These are phyloP conservation scores for Actias luna DNA, from an alignment of 2,888 invertebrate species.

Conservation along the genomic window DNA sequence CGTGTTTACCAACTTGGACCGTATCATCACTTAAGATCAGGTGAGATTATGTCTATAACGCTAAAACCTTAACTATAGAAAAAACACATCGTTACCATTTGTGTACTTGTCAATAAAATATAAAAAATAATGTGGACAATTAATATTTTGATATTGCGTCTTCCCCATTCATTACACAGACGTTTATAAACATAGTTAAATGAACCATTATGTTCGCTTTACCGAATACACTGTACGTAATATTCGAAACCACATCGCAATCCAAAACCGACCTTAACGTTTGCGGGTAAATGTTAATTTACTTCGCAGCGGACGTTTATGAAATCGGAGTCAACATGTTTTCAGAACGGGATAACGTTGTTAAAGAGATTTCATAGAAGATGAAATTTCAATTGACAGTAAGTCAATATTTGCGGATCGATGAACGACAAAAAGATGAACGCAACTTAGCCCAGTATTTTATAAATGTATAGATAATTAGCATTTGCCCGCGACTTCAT, in stretches of 20 bases:
- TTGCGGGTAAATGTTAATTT: not conserved
- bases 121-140: not conserved
- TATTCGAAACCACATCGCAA: not conserved
- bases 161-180: not conserved
- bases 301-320: not conserved
- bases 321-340: slow-evolving; percentile 12
- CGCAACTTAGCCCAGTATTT: not conserved
- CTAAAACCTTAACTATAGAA: too few relatives aligned
- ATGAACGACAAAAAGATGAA: not conserved
- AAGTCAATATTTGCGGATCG: not conserved
- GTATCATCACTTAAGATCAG: too few relatives aligned
- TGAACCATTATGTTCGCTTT: slow-evolving; percentile 7
- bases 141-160: not conserved
- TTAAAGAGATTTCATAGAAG: slow-evolving; percentile 12
- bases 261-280: not conserved
- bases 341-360: slow-evolving; percentile 8
- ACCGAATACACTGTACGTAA: slow-evolving; percentile 4
- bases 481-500: too few relatives aligned
- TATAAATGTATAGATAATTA: not conserved
- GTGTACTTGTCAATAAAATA: too few relatives aligned
- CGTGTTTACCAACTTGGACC: too few relatives aligned
- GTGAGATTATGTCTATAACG: too few relatives aligned
- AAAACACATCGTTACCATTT: too few relatives aligned
- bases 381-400: slow-evolving; percentile 11
- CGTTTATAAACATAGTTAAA: slow-evolving; percentile 14